These are phyloP conservation scores for Polyodon spathula DNA, from an alignment of 2,113 vertebrate species.

Conservation along the genomic window DNA sequence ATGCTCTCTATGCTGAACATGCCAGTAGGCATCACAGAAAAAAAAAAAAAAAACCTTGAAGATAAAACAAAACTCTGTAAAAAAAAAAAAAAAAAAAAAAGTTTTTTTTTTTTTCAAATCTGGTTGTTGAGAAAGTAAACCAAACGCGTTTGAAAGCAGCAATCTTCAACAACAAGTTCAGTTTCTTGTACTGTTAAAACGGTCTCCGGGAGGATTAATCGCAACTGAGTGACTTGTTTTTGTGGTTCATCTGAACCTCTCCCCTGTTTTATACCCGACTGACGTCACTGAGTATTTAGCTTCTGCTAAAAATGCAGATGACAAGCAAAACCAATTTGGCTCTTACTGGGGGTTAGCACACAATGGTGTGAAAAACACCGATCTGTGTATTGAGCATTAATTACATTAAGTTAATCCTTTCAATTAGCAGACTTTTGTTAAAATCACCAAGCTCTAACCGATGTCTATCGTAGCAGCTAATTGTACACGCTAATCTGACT, in stretches of 20 bases:
- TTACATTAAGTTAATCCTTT: conserved; percentile 86
- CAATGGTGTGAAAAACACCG: conserved; percentile 46
- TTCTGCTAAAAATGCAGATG: conserved; percentile 62
- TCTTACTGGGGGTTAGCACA: conserved; percentile 37
- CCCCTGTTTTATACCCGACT: conserved; percentile 77
- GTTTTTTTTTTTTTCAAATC: conserved; percentile 13
- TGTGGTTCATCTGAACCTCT: conserved; percentile 55
- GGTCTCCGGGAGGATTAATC: conserved; percentile 9
- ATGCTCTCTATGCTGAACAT: conserved; percentile 99
- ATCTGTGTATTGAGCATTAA: conserved; percentile 86
- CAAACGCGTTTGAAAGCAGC: conserved; percentile 16
- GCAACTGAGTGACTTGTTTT: conserved; percentile 26
- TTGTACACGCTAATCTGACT: conserved; percentile 75
- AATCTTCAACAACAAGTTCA: conserved; percentile 18
- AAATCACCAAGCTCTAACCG: conserved; percentile 35
- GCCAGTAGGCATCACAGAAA: conserved; percentile 80
- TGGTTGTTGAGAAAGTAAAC: conserved; percentile 4
- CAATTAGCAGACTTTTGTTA: conserved; percentile 53
- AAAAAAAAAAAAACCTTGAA: conserved; percentile 15
- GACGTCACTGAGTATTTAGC: conserved; percentile 80
- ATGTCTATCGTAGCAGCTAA: conserved; percentile 49
- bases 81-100: conserved; percentile 9
- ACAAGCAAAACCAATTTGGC: conserved; percentile 66
- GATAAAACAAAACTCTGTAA: conserved; percentile 12
- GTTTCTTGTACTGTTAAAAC: conserved; percentile 10